Base-by-base conservation (phyloP, 2,888 invertebrate species). In the Camponotus fellah region DNA sequence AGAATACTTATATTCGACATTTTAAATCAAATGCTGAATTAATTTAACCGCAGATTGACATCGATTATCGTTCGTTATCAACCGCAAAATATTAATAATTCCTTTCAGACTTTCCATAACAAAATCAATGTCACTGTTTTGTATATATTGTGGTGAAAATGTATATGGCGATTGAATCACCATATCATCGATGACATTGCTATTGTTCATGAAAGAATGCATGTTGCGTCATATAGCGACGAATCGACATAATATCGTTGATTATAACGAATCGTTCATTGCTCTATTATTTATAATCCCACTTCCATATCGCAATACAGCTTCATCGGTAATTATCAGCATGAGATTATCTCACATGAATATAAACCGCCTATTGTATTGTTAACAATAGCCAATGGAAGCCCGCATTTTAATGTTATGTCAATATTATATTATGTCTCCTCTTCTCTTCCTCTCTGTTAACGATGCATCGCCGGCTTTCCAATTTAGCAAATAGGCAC, bases 291-390 rank as follows among this genome's bases (percentile, higher is more conserved):
- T 77, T 77, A 77, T 58, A 56, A n/a, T 53, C 21, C 21, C 37
- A 37, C 68, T 37, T 14, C 32, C 53, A 77, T 53, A 53, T 71
- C 72, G 56, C 72, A 32, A 77, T 77, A 58, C 72, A 32, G 71
- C 58, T 71, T 77, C 72, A 77, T 71, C 72, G 72, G 71, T 77
- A 77, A 77, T 77, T 71, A 77, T 77, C 77, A 71, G 77, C 40
- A 43, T 58, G 77, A 77, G 77, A 77, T 77, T 77, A 77, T 77
- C 77, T 77, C 77, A 69, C 53, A 53, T 58, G 56, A 77, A 77
- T 77, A 77, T 77, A 77, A 77, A 77, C 77, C 77, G 56, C 40
- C 56, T 71, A 77, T 77, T 77, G 77, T 77, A 77, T 77, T 71
- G 77, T 43, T 77, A 77, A 77, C 77, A 77, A 77, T 77, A 77